A percentile compares a stretch with the other conserved stretches of the same genome.
Conservation (phyloP, 2,113 vertebrate genomes). For the Parotia lawesii region DNA sequence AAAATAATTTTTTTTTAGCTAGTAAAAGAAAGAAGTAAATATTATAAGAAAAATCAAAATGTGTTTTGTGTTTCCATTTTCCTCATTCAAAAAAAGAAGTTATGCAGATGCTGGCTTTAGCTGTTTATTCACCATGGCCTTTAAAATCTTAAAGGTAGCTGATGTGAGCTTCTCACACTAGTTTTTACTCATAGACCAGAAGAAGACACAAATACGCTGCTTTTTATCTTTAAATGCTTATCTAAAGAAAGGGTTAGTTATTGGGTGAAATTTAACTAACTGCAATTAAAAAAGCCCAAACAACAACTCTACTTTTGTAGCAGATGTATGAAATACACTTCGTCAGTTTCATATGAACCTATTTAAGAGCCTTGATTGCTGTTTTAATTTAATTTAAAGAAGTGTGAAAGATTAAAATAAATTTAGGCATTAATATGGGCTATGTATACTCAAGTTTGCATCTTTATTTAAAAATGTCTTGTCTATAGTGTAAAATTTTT, state of each 20-base stretch:
- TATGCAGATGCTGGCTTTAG: background rate
- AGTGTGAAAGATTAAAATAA: background rate
- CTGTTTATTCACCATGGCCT: background rate
- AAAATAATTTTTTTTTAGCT: background rate
- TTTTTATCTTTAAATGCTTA: background rate
- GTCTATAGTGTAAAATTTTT: background rate
- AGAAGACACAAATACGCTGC: background rate
- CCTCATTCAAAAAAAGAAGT: background rate
- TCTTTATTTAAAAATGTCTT: background rate
- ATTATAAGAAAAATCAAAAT: background rate
- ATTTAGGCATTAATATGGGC: background rate
- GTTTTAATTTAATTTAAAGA: background rate
- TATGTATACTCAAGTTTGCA: background rate
- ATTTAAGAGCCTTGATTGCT: background rate
- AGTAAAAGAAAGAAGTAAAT: background rate
- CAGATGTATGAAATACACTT: background rate
- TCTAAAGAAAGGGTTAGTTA: background rate
- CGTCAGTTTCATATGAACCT: background rate
- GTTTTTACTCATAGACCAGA: background rate
- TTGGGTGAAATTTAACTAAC: background rate
- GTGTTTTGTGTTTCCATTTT: background rate
- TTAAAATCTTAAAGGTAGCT: background rate
- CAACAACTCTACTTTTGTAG: background rate
- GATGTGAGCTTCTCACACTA: background rate
- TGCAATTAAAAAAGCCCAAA: background rate